Evolutionary conservation across 2,113 vertebrate genomes (phyloP), one percentile per base, ranked within the genome.

Genomic region (Rhinogobius similis): DNA sequence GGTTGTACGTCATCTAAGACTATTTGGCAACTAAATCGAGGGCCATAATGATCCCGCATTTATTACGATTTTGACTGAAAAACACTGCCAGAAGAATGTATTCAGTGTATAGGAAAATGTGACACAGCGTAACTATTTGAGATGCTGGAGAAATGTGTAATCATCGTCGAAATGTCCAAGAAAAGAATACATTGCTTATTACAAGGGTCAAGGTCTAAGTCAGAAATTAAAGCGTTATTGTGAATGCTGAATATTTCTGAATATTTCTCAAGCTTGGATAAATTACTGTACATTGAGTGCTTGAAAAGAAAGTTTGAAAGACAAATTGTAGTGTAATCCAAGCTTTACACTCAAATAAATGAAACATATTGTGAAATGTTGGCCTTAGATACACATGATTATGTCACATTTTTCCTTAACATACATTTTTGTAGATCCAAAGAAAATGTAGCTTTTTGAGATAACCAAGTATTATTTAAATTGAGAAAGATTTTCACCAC

Each of bases 31-130:
- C 52, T 13, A 0, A 38, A 62, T 80, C 78, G 66, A 73, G 68
- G 72, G 70, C 36, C 77, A 77, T 87, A 88, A 88, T 85, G 85
- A 89, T 85, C 84, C 38, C 71, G 82, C 85, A 80, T 85, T 89
- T 89, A 87, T 89, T 85, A 75, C 70, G 78, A 64, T 41, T 65
- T 73, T 56, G 65, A 21, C 65, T 58, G 79, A 58, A 81, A 61
- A 82, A 84, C 65, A 67, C 67, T 76, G 58, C 63, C 80, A 64
- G 55, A 72, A 85, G 85, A 20, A n/a, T 61, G 29, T 38, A 32
- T 61, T n/a, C 20, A 12, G 3, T 10, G 29, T 11, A 21, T 32
- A 61, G 27, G 58, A 61, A 36, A 61, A n/a, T 58, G 8, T 61
- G 58, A 29, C 29, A 3, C 3, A n/a, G 29, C 16, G 6, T 61